phyloP scores from a whole-genome alignment of 2,113 vertebrate genomes.

The Sinosuthora webbiana region DNA sequence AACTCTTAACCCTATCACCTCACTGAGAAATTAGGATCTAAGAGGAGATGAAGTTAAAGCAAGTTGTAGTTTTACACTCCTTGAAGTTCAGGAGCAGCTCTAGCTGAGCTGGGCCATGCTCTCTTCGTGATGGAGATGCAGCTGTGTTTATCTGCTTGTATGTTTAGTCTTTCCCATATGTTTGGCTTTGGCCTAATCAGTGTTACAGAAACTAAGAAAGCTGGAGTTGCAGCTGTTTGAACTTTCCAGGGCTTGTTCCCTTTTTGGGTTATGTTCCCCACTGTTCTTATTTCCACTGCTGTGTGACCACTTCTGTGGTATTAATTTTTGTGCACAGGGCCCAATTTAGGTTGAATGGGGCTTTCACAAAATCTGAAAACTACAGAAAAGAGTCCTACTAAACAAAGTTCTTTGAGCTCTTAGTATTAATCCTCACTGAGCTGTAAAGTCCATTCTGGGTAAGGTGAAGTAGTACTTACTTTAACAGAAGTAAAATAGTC shows the following conservation, averaged over 20 bases:
- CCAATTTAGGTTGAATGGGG: not conserved
- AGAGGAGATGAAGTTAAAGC: not conserved
- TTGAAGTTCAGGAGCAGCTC: not conserved
- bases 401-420: not conserved
- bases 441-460: not conserved
- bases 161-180: not conserved
- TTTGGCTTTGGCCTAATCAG: fast-evolving
- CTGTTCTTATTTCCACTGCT: not conserved
- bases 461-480: not conserved
- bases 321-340: not conserved
- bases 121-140: not conserved
- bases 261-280: not conserved
- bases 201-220: not conserved
- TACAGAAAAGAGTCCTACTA: not conserved
- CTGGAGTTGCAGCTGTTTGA: not conserved
- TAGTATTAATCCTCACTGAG: not conserved
- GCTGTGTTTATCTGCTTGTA: not conserved
- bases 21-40: not conserved
- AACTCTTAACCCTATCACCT: not conserved
- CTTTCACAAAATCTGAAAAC: not conserved
- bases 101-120: not conserved
- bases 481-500: not conserved
- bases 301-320: not conserved
- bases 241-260: not conserved
- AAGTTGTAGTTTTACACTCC: not conserved